Percentiles rank a stretch among this genome's conserved stretches.
Evolutionary conservation across 2,113 vertebrate genomes (phyloP).

Genomic region (Herpetotheres cachinnans): DNA sequence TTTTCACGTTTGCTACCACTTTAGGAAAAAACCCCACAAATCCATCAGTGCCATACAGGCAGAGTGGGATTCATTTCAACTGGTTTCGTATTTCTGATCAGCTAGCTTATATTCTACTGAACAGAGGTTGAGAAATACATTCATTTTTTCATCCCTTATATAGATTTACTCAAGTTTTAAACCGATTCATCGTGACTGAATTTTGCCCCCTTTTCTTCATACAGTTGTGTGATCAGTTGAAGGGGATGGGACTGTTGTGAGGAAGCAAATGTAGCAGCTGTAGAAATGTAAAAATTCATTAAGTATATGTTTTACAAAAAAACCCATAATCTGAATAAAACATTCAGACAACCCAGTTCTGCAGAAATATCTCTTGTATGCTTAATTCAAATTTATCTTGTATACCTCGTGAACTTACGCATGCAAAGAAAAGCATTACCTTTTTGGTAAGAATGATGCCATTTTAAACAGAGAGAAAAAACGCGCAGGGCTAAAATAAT

Average conservation of each 20-base stretch:
- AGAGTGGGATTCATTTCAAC: not conserved
- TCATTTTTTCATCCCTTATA: not conserved
- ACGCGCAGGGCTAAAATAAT: not conserved
- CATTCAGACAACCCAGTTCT: not conserved
- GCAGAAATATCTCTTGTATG: not conserved
- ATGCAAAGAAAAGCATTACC: not conserved
- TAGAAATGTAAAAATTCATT: not conserved
- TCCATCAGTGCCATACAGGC: not conserved
- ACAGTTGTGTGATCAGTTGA: not conserved
- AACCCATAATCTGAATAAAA: not conserved
- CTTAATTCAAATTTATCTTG: not conserved
- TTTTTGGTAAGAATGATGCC: not conserved
- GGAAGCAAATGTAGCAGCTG: not conserved
- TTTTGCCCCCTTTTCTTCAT: not conserved
- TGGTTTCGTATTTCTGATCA: not conserved
- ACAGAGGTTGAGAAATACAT: not conserved
- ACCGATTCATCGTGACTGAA: not conserved
- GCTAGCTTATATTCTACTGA: not conserved
- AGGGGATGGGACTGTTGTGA: not conserved
- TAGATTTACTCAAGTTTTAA: not conserved
- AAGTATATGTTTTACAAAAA: not conserved
- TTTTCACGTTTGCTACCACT: not conserved
- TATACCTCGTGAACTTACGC: not conserved
- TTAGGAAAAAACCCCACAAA: rapidly evolving
- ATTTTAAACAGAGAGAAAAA: not conserved